Evolutionary conservation across 2,113 vertebrate species (phyloP).

Genomic region (Poeciliopsis occidentalis): DNA sequence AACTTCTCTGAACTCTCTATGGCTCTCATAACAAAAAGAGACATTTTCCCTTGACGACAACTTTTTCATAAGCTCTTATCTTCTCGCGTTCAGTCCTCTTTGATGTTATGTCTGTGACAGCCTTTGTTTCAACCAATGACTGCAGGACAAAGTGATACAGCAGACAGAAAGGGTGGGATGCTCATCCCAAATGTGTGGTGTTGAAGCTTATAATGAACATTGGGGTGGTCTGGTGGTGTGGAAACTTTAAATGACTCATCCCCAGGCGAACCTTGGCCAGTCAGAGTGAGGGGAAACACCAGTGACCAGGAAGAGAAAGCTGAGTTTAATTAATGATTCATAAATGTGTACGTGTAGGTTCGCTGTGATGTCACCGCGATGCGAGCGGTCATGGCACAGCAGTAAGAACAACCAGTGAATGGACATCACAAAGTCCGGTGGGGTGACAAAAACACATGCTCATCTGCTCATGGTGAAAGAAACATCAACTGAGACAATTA

Average conservation of each 20-base stretch:
- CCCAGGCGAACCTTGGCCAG: constrained; percentile 24
- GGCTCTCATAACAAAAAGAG: not conserved
- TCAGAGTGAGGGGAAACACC: constrained; percentile 38
- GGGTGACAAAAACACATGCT: constrained; percentile 21
- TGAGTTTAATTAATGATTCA: constrained; percentile 30
- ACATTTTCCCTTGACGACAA: not conserved
- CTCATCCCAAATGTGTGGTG: constrained; percentile 11
- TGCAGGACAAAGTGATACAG: constrained; percentile 5
- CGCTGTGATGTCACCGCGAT: constrained; percentile 32
- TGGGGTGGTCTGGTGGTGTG: constrained; percentile 43
- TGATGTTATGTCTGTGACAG: not conserved
- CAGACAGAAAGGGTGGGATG: constrained; percentile 13
- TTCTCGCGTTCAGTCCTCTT: not conserved
- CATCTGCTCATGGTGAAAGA: not conserved
- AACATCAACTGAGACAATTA: constrained; percentile 7
- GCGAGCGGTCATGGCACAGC: constrained; percentile 22
- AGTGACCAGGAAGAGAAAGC: constrained; percentile 12
- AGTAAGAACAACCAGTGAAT: constrained; percentile 37
- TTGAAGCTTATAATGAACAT: constrained; percentile 24
- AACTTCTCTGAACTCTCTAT: not conserved
- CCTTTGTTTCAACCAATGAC: not conserved
- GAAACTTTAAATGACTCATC: constrained; percentile 45
- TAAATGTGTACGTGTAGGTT: constrained; percentile 13
- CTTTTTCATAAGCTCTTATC: not conserved
- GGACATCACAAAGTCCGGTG: constrained; percentile 13